phyloP scores from a whole-genome alignment of 2,113 vertebrate genomes.

The Plestiodon gilberti region DNA sequence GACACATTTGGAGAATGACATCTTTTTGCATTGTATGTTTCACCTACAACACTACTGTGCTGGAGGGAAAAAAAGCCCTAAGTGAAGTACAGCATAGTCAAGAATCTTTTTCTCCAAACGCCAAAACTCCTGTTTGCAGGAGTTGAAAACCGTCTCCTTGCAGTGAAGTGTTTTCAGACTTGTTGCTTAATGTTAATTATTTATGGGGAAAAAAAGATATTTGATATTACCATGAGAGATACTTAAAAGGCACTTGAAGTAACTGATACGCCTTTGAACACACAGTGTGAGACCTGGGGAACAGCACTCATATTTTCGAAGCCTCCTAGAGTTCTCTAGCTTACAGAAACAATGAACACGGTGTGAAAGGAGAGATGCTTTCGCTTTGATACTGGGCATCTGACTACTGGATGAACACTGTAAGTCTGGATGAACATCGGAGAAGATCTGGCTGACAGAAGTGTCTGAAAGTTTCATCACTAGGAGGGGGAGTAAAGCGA shows the following conservation, averaged over 20 bases:
- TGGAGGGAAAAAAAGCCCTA: background rate
- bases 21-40: background rate
- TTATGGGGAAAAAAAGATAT: background rate
- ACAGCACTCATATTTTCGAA: background rate
- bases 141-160: background rate
- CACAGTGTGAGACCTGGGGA: background rate
- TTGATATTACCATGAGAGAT: constrained; percentile 29
- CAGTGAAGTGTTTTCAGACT: constrained; percentile 7
- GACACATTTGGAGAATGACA: background rate
- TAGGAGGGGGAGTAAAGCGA: background rate
- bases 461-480: constrained; percentile 10
- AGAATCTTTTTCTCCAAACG: background rate
- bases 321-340: constrained; percentile 15
- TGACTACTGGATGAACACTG: background rate
- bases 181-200: constrained; percentile 24
- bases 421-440: background rate
- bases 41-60: background rate
- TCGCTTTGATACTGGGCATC: constrained; percentile 35
- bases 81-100: background rate
- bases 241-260: constrained; percentile 51
- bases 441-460: background rate
- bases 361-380: constrained; percentile 16
- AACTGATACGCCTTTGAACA: constrained; percentile 48
- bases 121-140: background rate
- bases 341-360: constrained; percentile 1